Evolutionary conservation across 2,888 invertebrate species (phyloP).

Genomic region (Amorpha juglandis): DNA sequence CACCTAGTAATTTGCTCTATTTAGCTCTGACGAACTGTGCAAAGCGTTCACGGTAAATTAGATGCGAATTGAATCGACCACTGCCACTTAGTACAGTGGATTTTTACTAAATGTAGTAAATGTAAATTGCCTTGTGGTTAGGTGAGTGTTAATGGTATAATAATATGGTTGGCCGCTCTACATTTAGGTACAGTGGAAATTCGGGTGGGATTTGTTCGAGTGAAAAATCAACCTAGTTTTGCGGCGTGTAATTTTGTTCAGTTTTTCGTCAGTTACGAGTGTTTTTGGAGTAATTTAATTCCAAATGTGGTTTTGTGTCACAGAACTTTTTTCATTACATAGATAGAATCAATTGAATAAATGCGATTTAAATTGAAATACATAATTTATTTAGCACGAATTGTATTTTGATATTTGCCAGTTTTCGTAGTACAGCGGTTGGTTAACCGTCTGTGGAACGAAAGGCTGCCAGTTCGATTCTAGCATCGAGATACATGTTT

Average conservation of each 20-base stretch:
- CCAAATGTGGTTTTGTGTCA: slow-evolving; percentile 21
- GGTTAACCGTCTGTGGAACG: no score
- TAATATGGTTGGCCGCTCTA: slow-evolving; percentile 17
- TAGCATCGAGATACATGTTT: no score
- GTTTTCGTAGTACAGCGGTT: no score
- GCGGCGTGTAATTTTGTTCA: slow-evolving; percentile 14
- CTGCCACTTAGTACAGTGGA: slow-evolving; percentile 25
- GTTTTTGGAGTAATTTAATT: slow-evolving; percentile 1
- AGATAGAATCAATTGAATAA: neutral
- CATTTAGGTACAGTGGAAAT: slow-evolving; percentile 12
- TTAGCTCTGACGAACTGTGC: slow-evolving; percentile 52
- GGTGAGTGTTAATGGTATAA: slow-evolving; percentile 21
- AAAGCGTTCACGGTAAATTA: slow-evolving; percentile 44
- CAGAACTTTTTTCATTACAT: neutral
- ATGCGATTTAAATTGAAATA: no score
- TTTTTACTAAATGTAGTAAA: slow-evolving; percentile 15
- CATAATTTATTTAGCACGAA: no score
- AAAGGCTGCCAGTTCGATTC: no score
- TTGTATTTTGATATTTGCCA: no score
- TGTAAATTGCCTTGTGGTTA: slow-evolving; percentile 20
- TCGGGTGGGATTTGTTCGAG: slow-evolving; percentile 1
- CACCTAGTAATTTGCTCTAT: slow-evolving; percentile 64
- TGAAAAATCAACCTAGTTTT: slow-evolving; percentile 16
- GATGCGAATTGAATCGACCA: slow-evolving; percentile 37
- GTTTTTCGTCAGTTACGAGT: neutral